These are phyloP conservation scores for Leuciscus idus DNA, from an alignment of 2,113 vertebrate genomes.

Conservation along the genomic window DNA sequence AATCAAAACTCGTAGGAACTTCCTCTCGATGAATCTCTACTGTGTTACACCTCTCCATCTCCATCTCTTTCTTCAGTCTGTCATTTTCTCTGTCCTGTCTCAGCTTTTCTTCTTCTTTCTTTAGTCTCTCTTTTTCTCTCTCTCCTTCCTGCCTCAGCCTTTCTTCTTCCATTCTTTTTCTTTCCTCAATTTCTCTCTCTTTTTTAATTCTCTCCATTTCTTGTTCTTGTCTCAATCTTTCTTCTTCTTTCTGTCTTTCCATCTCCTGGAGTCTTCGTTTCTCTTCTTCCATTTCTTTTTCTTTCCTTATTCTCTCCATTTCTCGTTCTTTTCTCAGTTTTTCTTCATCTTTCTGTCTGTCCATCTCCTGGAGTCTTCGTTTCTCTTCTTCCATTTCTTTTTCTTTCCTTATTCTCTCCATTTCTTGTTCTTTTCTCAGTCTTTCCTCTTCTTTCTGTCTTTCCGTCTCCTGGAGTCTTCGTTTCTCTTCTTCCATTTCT, in stretches of 20 bases:
- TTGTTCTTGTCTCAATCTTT: not conserved
- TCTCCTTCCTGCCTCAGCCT: not conserved
- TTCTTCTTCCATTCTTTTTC: not conserved
- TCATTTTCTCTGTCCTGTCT: not conserved
- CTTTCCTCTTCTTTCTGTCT: constrained; percentile 3
- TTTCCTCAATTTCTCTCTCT: not conserved
- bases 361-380: not conserved
- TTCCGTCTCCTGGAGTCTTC: too few relatives aligned
- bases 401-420: not conserved
- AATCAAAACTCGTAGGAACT: constrained; percentile 12
- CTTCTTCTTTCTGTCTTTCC: not conserved
- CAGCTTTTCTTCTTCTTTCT: constrained; percentile 7
- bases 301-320: not conserved
- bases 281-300: not conserved
- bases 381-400: constrained; percentile 30
- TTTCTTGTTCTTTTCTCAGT: not conserved
- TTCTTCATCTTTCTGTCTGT: constrained; percentile 3
- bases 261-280: not conserved
- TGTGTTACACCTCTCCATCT: constrained; percentile 19
- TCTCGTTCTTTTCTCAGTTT: not conserved
- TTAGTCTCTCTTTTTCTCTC: not conserved
- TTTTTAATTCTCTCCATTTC: not conserved
- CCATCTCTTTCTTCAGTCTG: not conserved
- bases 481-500: not conserved
- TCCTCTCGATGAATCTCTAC: constrained; percentile 5